Evolutionary conservation across 2,888 invertebrate species (phyloP), one percentile per base, ranked within the genome.

Genomic region (Phrixothrix hirtus): DNA sequence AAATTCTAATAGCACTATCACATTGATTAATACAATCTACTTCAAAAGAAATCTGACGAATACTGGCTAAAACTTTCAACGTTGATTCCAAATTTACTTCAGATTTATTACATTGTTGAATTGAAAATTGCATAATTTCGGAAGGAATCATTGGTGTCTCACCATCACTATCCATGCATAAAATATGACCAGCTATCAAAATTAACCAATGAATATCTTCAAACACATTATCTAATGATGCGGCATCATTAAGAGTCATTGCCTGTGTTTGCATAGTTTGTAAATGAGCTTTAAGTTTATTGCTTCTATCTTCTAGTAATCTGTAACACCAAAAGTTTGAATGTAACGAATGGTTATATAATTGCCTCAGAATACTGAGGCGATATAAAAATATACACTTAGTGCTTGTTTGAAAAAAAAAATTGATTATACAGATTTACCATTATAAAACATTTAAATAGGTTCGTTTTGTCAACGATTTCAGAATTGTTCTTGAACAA

Each of bases 131-230:
- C 78, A 84, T 84, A 30, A 88, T 78, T 70, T 84, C 82, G 0
- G 79, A 69, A 1, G 88, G 88, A 58, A 88, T 84, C 62, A 85
- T 74, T 1, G 84, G 80, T 0, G 81, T 79, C 71, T 88, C 87
- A 0, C 86, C 86, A 30, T 83, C 83, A 45, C 81, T 79, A 53
- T 86, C 84, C 76, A 85, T 83, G 39, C 85, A 83, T 35, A 88
- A 71, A 1, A 85, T 78, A 68, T 85, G 83, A 62, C 89, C 90
- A 34, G 82, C 77, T 42, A 95, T 84, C 66, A 95, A 82, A 15
- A 94, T 76, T 16, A 91, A 81, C 95, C 95, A 95, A 73, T 95
- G 93, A 13, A 95, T 75, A 75, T 95, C 94, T 77, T 95, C 95
- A 69, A 90, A 92, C 21, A 94, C 75, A 38, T 78, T 81, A 50